Evolutionary conservation across 2,888 invertebrate genomes (phyloP).

Genomic region (Plagodis pulveraria): DNA sequence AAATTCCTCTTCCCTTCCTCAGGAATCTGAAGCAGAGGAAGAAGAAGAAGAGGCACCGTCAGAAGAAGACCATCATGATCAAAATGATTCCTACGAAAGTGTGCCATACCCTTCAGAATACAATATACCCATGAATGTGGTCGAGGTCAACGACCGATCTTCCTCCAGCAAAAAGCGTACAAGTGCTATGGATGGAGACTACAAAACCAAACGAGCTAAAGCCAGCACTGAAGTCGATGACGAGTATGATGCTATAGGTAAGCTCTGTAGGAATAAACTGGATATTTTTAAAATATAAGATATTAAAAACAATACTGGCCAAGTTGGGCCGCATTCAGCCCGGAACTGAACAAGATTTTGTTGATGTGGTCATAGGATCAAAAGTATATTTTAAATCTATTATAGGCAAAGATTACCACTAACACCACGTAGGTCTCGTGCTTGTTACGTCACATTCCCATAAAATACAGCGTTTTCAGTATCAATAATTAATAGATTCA

Average conservation of each 20-base stretch:
- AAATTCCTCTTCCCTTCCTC: constrained; percentile 15
- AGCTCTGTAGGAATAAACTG: background rate
- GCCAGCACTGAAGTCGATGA: constrained; percentile 62
- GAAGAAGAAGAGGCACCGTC: constrained; percentile 32
- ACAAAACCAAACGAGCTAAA: constrained; percentile 23
- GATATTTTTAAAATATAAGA: no score
- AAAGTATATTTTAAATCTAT: no score
- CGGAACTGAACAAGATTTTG: no score
- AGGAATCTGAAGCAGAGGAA: constrained; percentile 58
- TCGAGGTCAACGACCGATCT: constrained; percentile 15
- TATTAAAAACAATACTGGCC: no score
- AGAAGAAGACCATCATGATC: constrained; percentile 29
- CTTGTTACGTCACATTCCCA: no score
- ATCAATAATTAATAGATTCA: no score
- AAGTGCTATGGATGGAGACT: constrained; percentile 3
- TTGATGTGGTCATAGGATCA: no score
- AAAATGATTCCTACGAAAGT: constrained; percentile 22
- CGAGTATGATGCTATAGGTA: constrained; percentile 78
- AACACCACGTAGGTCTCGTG: no score
- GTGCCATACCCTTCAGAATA: constrained; percentile 34
- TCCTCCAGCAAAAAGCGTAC: constrained; percentile 17
- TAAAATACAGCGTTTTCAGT: no score
- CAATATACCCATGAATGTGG: constrained; percentile 17
- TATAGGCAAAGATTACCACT: background rate
- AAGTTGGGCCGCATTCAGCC: no score